Base-by-base conservation (phyloP, 2,113 vertebrate genomes). In the Bungarus multicinctus region DNA sequence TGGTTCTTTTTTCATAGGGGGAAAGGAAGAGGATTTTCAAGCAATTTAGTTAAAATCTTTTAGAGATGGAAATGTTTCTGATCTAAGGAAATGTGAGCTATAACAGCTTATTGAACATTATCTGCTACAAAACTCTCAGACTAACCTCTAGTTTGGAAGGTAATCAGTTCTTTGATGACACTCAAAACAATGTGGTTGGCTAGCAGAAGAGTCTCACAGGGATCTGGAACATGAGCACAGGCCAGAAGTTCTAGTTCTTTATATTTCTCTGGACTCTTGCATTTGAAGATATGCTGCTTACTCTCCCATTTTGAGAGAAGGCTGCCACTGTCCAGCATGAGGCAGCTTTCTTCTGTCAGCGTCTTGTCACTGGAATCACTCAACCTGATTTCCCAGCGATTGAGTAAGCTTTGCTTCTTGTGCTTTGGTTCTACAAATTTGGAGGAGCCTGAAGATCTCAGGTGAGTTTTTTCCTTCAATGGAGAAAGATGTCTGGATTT, bases 271-370 rank as follows among this genome's bases (percentile, higher is more conserved):
- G 30, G 74, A 4, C 54, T 53, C 88, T 64, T 43, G 55, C 54
- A 27, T 20, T 22, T 30, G 47, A 81, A 87, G 89, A 87, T 4
- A 34, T 10, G 52, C 5, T 90, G 92, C 10, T 64, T 93, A 57
- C 89, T 93, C 92, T 93, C 92, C 92, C 92, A 93, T 34, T 90
- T 90, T n/a, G 89, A 93, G 11, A 93, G 87, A 18, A 92, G 9
- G 52, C 18, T 92, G 64, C 87, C 47, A 20, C 60, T 64, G 10
- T 88, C 86, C n/a, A 25, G 47, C 14, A 27, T 5, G 12, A 92
- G 34, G 5, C 45, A 81, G 12, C 43, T 34, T 45, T 55, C 50
- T 1, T 85, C 88, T 50, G 58, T 50, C 12, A 4, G 18, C 5
- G 52, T 85, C 74, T 85, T 58, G 27, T 90, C 88, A 8, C 54